Evolutionary conservation across 2,888 invertebrate genomes (phyloP), one percentile per base, ranked within the genome.

Genomic region (Agriopis marginaria): DNA sequence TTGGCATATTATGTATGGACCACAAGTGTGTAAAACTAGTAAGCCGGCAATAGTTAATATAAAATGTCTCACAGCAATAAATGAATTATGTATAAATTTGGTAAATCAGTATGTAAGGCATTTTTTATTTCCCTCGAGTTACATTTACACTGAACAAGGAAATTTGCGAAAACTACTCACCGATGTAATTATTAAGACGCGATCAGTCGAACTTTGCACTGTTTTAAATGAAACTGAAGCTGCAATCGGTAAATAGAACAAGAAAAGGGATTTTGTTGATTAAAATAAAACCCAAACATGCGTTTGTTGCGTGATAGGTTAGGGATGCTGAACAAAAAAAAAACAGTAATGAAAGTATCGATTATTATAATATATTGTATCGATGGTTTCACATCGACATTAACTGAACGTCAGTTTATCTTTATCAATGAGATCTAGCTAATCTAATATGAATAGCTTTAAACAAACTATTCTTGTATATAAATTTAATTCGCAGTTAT

Each of bases 261-360:
- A 51, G 44, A 63, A 63, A 63, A 55, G 8, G n/a, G 45, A 54
- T 39, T 23, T 12, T 39, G 44, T 5, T 9, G 7, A 45, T 14
- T 47, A 64, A 64, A 56, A 50, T 50, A 56, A 70, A 65, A 50
- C 54, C 63, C 61, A 70, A 67, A 72, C 79, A 79, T 78, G 75
- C 77, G 75, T 62, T 39, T 45, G 9, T 42, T 61, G 71, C 79
- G 79, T 79, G 79, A 75, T 61, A 23, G 9, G 23, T n/a, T 51
- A 53, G 49, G 5, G 47, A 47, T 59, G 66, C 2, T 2, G 39
- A 32, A 32, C 32, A 32, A 32, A 32, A 32, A 32, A 3, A 32
- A 3, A 32, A 32, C 32, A 32, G 32, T 32, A 32, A 32, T 14
- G 0, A 55, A n/a, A 23, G 7, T n/a, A 45, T n/a, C 12, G 49